A percentile compares a stretch with the other conserved stretches of the same genome.
phyloP scores from a whole-genome alignment of 2,797 vertebrate genomes.

The Cyclura pinguis region DNA sequence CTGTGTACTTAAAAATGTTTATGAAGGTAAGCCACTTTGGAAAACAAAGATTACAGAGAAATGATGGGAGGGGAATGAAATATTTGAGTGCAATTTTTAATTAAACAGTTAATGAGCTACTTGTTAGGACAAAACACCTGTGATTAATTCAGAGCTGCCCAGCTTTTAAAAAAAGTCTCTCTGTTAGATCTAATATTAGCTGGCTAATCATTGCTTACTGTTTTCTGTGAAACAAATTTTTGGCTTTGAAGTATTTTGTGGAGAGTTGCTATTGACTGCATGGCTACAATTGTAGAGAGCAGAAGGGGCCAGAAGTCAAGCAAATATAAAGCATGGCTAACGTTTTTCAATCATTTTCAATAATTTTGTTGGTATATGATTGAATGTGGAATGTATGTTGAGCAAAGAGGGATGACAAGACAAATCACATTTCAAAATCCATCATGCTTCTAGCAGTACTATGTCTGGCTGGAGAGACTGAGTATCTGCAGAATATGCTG shows the following conservation, averaged over 20 bases:
- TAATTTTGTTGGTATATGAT: background rate
- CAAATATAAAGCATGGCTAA: background rate
- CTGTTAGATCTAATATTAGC: background rate
- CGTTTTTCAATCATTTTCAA: background rate
- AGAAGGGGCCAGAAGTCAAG: background rate
- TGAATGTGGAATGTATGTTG: background rate
- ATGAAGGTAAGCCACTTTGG: background rate
- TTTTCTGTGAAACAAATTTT: background rate
- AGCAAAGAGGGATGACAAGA: background rate
- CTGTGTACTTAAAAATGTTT: background rate
- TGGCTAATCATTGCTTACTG: background rate
- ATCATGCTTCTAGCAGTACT: background rate
- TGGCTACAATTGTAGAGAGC: background rate
- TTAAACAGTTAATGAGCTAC: background rate
- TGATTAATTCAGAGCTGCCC: background rate
- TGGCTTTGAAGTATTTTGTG: background rate
- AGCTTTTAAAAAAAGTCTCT: background rate
- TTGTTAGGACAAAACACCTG: background rate
- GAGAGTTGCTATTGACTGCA: background rate
- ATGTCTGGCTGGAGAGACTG: accelerated
- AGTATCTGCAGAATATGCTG: background rate
- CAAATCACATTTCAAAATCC: slow-evolving; percentile 16
- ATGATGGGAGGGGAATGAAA: background rate
- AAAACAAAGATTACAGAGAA: background rate
- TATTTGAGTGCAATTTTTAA: background rate